phyloP scores from a whole-genome alignment of 2,888 invertebrate genomes.

The Hirtodrosophila duncani region DNA sequence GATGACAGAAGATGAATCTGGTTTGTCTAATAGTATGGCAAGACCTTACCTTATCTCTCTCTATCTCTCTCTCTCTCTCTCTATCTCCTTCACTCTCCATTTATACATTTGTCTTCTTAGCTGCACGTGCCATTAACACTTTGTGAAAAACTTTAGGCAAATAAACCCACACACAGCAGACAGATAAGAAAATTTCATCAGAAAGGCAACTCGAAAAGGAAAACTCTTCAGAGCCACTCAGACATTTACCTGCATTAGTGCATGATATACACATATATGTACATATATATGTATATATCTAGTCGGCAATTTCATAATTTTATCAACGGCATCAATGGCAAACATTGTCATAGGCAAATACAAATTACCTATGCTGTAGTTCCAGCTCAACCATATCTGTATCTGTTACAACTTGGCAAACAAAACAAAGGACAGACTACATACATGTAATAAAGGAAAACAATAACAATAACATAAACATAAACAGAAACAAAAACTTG shows the following conservation, averaged over 20 bases:
- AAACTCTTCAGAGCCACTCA: conserved; percentile 29
- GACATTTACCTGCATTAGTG: conserved; percentile 9
- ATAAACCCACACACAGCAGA: conserved; percentile 36
- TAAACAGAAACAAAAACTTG: conserved; percentile 17
- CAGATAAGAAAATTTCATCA: conserved; percentile 57
- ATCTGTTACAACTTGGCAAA: conserved; percentile 53
- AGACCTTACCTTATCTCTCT: no score
- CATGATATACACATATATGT: conserved; percentile 4
- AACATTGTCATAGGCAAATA: conserved; percentile 62
- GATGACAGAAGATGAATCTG: no score
- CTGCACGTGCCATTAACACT: conserved; percentile 75
- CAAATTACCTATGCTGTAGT: no score
- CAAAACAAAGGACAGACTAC: conserved; percentile 36
- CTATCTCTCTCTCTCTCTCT: no score
- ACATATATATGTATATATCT: conserved; percentile 5
- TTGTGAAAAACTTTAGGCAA: conserved; percentile 33
- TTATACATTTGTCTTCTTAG: conserved; percentile 16
- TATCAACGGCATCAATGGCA: conserved; percentile 61
- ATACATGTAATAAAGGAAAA: conserved; percentile 15
- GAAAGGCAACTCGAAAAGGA: conserved; percentile 47
- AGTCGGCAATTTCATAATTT: conserved; percentile 62
- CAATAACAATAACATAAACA: conserved; percentile 1
- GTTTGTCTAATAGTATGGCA: no score
- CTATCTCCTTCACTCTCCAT: no score
- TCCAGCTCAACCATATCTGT: conserved; percentile 43